Conservation (phyloP, 2,888 invertebrate species). For the Tiphia femorata region DNA sequence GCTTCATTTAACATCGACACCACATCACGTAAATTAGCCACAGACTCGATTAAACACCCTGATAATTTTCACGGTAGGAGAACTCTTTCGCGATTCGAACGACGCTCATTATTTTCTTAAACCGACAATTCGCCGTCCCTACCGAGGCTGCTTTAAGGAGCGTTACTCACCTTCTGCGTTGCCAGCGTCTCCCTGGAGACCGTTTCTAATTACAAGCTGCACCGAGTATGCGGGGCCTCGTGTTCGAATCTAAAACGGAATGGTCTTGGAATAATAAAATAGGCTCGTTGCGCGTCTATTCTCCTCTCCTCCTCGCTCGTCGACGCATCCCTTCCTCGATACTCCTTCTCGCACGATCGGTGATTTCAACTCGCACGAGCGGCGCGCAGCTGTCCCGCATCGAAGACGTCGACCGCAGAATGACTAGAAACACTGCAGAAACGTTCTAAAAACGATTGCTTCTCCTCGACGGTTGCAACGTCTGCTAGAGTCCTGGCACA, state of each 20-base stretch:
- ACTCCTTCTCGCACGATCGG: slow-evolving; percentile 17
- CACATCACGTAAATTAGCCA: too few relatives aligned
- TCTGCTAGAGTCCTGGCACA: too few relatives aligned
- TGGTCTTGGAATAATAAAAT: slow-evolving; percentile 28
- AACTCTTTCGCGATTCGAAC: too few relatives aligned
- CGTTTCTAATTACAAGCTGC: slow-evolving; percentile 27
- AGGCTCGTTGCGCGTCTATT: slow-evolving; percentile 18
- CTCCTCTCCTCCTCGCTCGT: slow-evolving; percentile 2
- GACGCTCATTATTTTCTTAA: too few relatives aligned
- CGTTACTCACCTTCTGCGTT: neutral
- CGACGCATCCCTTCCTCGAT: slow-evolving; percentile 32
- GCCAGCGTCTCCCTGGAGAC: slow-evolving; percentile 9
- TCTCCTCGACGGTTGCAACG: slow-evolving; percentile 11
- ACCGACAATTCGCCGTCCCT: too few relatives aligned
- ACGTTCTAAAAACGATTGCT: slow-evolving; percentile 34
- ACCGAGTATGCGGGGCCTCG: slow-evolving; percentile 52
- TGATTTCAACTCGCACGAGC: neutral
- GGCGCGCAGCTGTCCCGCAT: slow-evolving; percentile 60
- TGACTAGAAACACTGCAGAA: too few relatives aligned
- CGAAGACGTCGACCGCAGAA: slow-evolving; percentile 29
- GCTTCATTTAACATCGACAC: too few relatives aligned
- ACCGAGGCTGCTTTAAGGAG: too few relatives aligned
- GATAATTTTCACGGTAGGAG: too few relatives aligned
- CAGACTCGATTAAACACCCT: too few relatives aligned
- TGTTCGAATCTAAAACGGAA: slow-evolving; percentile 35